Evolutionary conservation across 2,797 vertebrate genomes (phyloP).

Genomic region (Hirundo rustica): DNA sequence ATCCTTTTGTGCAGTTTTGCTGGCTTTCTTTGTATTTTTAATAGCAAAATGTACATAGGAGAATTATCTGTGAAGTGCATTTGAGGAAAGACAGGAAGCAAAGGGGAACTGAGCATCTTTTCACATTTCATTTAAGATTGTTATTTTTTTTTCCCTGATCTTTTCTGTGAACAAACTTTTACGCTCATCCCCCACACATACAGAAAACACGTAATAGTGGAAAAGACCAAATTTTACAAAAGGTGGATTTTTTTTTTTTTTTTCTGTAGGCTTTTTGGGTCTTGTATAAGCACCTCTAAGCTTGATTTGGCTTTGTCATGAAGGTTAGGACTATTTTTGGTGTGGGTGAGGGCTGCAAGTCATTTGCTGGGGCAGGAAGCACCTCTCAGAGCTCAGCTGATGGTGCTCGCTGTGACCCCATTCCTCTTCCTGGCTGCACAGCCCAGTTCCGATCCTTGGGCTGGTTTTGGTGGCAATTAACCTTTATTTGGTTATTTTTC

Average conservation of each 20-base stretch:
- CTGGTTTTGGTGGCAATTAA: background rate
- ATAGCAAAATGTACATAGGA: background rate
- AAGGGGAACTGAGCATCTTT: background rate
- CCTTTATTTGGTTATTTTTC: background rate
- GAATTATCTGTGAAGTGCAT: background rate
- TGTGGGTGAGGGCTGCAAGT: background rate
- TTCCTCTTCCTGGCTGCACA: background rate
- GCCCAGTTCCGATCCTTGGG: background rate
- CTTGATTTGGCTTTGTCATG: background rate
- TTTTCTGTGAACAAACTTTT: background rate
- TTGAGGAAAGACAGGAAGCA: background rate
- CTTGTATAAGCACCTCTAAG: background rate
- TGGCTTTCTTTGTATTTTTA: conserved; percentile 3
- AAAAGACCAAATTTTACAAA: background rate
- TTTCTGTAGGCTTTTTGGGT: background rate
- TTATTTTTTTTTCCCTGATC: background rate
- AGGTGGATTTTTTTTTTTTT: background rate
- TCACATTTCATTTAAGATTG: background rate
- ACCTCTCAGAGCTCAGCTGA: background rate
- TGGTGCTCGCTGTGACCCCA: background rate
- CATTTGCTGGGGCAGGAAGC: background rate
- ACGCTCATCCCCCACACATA: background rate
- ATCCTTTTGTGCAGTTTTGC: conserved; percentile 7
- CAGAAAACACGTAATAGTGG: background rate
- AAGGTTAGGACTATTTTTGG: background rate